Evolutionary conservation across 2,113 vertebrate genomes (phyloP).

Genomic region (Alexandromys fortis): DNA sequence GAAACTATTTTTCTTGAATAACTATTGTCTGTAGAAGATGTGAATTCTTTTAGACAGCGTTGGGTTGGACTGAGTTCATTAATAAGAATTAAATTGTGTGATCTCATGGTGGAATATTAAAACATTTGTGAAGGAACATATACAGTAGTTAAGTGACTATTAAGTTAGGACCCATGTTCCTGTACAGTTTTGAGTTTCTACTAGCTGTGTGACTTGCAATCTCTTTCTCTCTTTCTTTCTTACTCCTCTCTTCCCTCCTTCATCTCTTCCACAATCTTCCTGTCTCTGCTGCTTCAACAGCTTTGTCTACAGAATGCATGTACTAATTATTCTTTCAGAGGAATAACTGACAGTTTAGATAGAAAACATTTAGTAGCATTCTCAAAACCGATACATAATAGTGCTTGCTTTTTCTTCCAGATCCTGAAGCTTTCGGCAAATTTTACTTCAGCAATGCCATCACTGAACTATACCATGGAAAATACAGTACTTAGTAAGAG

Average conservation of each 20-base stretch:
- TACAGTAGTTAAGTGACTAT: background rate
- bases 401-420: background rate
- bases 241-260: background rate
- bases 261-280: background rate
- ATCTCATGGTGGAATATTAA: background rate
- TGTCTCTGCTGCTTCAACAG: background rate
- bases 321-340: slow-evolving; percentile 1
- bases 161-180: background rate
- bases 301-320: background rate
- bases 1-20: background rate
- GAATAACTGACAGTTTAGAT: background rate
- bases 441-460: background rate
- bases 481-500: background rate
- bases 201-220: background rate
- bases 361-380: background rate
- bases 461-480: background rate
- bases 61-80: background rate
- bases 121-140: background rate
- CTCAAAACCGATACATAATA: background rate
- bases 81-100: background rate
- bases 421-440: slow-evolving; percentile 11
- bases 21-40: background rate
- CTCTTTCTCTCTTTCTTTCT: too few species aligned
- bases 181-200: slow-evolving; percentile 13
- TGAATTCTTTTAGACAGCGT: background rate